phyloP scores from a whole-genome alignment of 2,888 invertebrate species.

The Rotaria macrura region DNA sequence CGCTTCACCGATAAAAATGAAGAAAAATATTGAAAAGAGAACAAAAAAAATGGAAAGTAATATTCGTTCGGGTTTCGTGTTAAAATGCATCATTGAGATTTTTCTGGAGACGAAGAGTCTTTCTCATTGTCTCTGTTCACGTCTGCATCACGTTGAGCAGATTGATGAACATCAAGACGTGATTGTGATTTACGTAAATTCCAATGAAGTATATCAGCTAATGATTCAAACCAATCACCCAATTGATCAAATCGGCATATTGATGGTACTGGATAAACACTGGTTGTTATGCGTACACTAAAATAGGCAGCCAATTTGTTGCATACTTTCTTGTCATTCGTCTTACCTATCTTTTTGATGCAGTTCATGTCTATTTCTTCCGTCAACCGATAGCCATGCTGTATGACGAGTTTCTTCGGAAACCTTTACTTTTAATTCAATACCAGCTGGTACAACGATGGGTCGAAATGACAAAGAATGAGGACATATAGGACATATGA shows the following conservation, averaged over 20 bases:
- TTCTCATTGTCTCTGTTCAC: neutral
- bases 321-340: no score
- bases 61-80: neutral
- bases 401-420: constrained; percentile 67
- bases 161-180: constrained; percentile 54
- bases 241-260: constrained; percentile 90
- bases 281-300: constrained; percentile 82
- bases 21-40: no score
- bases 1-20: no score
- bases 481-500: constrained; percentile 93
- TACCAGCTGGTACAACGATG: constrained; percentile 90
- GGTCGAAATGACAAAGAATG: constrained; percentile 92
- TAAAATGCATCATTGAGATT: neutral
- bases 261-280: constrained; percentile 86
- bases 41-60: no score
- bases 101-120: neutral
- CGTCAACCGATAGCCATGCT: constrained; percentile 84
- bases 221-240: constrained; percentile 88
- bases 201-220: constrained; percentile 92
- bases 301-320: constrained; percentile 31
- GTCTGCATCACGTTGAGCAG: neutral
- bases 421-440: constrained; percentile 65
- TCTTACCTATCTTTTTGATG: constrained; percentile 77
- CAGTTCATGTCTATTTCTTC: constrained; percentile 80
- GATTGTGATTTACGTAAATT: constrained; percentile 89